Conservation (phyloP, 2,888 invertebrate genomes). For the Xestia ashworthii region DNA sequence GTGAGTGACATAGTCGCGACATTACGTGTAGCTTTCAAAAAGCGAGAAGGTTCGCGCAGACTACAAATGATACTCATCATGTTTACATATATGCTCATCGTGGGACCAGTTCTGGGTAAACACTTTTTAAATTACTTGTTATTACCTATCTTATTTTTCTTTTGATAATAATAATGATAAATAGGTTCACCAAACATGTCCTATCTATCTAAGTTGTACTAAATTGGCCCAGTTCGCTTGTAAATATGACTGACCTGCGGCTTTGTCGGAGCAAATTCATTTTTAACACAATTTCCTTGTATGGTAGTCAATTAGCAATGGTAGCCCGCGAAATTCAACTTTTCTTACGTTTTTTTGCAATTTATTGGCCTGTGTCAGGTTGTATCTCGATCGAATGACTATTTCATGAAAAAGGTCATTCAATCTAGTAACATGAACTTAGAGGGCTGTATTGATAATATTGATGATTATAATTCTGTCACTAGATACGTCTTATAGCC, state of each 20-base stretch:
- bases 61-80: conserved; percentile 85
- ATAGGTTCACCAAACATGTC: not conserved
- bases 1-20: conserved; percentile 85
- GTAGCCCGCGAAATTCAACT: too few species aligned
- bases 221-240: not conserved
- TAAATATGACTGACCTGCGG: not conserved
- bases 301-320: too few species aligned
- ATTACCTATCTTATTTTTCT: not conserved
- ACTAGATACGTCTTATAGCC: too few species aligned
- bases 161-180: not conserved
- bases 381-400: too few species aligned
- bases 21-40: conserved; percentile 85
- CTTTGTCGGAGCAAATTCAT: not conserved
- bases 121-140: conserved; percentile 36
- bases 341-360: too few species aligned
- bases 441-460: too few species aligned
- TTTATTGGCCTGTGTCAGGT: too few species aligned
- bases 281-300: not conserved
- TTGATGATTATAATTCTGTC: too few species aligned
- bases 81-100: conserved; percentile 87
- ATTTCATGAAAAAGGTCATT: too few species aligned
- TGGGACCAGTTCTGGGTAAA: conserved; percentile 89
- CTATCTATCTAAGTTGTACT: not conserved
- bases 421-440: too few species aligned
- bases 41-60: conserved; percentile 80